phyloP scores from a whole-genome alignment of 2,113 vertebrate genomes.

The Plectropomus leopardus region DNA sequence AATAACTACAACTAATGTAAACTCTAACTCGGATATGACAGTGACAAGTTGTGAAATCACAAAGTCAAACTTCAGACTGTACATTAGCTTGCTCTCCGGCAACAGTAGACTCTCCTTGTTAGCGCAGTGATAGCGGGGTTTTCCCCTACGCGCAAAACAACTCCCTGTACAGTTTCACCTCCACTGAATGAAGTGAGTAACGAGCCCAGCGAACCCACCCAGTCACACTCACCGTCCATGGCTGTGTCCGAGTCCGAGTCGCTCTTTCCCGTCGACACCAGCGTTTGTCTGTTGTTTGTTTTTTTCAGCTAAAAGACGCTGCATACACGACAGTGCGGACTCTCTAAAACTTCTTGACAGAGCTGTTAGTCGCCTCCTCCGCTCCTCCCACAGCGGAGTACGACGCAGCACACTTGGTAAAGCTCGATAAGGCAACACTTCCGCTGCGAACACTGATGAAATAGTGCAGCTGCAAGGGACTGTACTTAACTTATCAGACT shows the following conservation, averaged over 20 bases:
- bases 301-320: neutral
- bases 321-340: constrained; percentile 3
- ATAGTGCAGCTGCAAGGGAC: neutral
- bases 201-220: neutral
- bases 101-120: constrained; percentile 48
- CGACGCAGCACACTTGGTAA: neutral
- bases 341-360: constrained; percentile 68
- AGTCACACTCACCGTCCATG: constrained; percentile 78
- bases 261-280: neutral
- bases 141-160: constrained; percentile 77
- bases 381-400: constrained; percentile 58
- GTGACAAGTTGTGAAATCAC: rapidly evolving
- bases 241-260: constrained; percentile 45
- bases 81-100: neutral
- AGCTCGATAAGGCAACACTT: constrained; percentile 8
- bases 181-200: neutral
- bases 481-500: too few species aligned
- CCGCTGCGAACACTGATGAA: constrained; percentile 30
- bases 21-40: neutral
- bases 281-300: neutral
- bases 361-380: constrained; percentile 33
- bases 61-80: neutral
- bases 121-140: constrained; percentile 69
- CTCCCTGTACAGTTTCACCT: constrained; percentile 57
- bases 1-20: rapidly evolving